Conservation (phyloP, 2,888 invertebrate genomes). For the Harpalus rubripes region DNA sequence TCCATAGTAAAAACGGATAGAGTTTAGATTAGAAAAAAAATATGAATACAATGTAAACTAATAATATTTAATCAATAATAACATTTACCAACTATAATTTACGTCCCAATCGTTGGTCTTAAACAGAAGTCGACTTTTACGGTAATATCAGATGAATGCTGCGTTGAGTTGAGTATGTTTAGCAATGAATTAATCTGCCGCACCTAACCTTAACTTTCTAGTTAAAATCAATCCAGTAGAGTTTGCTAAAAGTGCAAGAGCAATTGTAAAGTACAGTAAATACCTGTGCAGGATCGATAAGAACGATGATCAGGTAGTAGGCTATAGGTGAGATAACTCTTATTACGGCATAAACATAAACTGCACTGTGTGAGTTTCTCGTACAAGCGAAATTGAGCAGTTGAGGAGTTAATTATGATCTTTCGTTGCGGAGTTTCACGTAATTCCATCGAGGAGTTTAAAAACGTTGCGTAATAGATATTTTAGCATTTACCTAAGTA, state of each 20-base stretch:
- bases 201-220: background rate
- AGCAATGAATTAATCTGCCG: slow-evolving; percentile 5
- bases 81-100: background rate
- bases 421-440: slow-evolving; percentile 41
- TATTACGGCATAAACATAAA: slow-evolving; percentile 40
- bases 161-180: background rate
- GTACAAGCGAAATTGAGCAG: slow-evolving; percentile 30
- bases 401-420: slow-evolving; percentile 50
- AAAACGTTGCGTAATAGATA: slow-evolving; percentile 50
- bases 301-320: slow-evolving; percentile 13
- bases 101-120: background rate
- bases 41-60: too few species aligned
- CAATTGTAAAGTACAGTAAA: slow-evolving; percentile 19
- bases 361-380: slow-evolving; percentile 10
- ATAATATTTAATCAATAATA: background rate
- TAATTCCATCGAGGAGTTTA: slow-evolving; percentile 29
- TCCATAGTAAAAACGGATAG: too few species aligned
- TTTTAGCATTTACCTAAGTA: slow-evolving; percentile 47
- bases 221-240: background rate
- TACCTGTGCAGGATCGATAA: slow-evolving; percentile 10
- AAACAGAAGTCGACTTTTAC: background rate
- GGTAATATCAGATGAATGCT: background rate
- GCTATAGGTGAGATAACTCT: slow-evolving; percentile 20
- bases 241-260: background rate
- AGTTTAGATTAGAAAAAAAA: too few species aligned